Base-by-base conservation (phyloP, 2,797 vertebrate genomes). In the Gymnopithys bicolor region DNA sequence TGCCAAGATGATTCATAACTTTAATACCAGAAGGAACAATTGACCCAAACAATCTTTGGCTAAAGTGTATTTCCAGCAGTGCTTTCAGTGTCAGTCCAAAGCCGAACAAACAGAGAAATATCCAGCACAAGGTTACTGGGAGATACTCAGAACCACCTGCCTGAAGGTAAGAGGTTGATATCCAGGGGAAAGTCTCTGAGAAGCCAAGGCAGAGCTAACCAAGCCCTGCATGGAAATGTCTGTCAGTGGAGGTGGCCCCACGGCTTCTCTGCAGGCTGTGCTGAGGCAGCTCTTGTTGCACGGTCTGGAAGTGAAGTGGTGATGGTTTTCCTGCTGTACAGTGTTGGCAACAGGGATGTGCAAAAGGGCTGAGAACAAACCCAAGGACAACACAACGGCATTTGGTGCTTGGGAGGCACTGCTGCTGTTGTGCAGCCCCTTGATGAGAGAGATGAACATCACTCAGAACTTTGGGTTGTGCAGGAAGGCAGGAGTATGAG, bases 1-100 rank as follows among this genome's bases (percentile, higher is more conserved):
- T 90, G 95, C 96, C 96, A 97, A 87, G 92, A 97, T 95, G 96
- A 96, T 96, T 96, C 94, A 97, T 83, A 96, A 87, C 84, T 95
- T 96, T 95, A 97, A 96, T 95, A 95, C 94, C 84, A 96, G 93
- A 76, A 97, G 92, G 94, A 95, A 96, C 94, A 95, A 95, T 83
- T 96, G 94, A 93, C 92, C 92, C 84, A 87, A 94, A 93, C 90
- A 84, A 95, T 95, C 86, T 90, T 89, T 92, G 91, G 84, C 78
- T 87, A 25, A 94, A 91, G 55, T 11, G 48, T 30, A 55, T 96
- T 94, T 96, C 91, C 87, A 96, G 69, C 87, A 88, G 66, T n/a
- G 55, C 89, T 94, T 91, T 95, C 83, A 71, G 77, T 43, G 64
- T 87, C 7, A 0, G 51, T 81, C 41, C 2, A 10, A 83, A 66